These are phyloP conservation scores for Habroteleia sp. DNA, from an alignment of 2,888 invertebrate species.

Conservation along the genomic window DNA sequence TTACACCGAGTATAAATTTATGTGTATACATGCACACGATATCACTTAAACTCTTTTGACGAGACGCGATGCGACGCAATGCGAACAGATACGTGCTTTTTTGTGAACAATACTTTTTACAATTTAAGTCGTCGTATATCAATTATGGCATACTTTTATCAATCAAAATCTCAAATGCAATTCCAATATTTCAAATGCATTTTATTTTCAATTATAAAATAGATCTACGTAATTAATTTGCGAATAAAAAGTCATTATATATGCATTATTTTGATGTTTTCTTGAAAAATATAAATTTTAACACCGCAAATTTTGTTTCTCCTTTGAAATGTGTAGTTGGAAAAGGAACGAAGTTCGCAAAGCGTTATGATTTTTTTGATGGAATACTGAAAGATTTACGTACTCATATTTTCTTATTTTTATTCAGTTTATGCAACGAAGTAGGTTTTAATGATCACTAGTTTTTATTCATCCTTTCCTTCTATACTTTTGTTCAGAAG, in stretches of 20 bases:
- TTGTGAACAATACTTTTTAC: conserved; percentile 3
- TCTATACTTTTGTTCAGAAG: conserved; percentile 22
- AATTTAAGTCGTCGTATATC: conserved; percentile 8
- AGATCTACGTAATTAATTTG: too few species aligned
- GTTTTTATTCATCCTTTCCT: conserved; percentile 15
- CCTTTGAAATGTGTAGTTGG: too few species aligned
- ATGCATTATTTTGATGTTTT: too few species aligned
- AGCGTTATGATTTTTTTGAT: too few species aligned
- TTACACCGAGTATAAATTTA: conserved; percentile 53
- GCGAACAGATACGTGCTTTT: conserved; percentile 19
- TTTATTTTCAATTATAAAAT: too few species aligned
- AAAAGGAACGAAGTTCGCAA: too few species aligned
- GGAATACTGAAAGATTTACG: too few species aligned
- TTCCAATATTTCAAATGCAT: too few species aligned
- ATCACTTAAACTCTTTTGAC: conserved; percentile 51
- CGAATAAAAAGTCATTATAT: too few species aligned
- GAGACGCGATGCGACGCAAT: conserved; percentile 33
- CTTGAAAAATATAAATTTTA: too few species aligned
- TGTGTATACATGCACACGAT: conserved; percentile 41
- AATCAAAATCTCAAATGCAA: conserved; percentile 1
- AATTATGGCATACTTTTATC: conserved; percentile 6
- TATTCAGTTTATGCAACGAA: conserved; percentile 25
- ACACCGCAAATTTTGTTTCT: too few species aligned
- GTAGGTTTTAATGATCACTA: conserved; percentile 31
- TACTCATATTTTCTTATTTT: too few species aligned